phyloP scores from a whole-genome alignment of 2,888 invertebrate genomes.

The Eulithis prunata region DNA sequence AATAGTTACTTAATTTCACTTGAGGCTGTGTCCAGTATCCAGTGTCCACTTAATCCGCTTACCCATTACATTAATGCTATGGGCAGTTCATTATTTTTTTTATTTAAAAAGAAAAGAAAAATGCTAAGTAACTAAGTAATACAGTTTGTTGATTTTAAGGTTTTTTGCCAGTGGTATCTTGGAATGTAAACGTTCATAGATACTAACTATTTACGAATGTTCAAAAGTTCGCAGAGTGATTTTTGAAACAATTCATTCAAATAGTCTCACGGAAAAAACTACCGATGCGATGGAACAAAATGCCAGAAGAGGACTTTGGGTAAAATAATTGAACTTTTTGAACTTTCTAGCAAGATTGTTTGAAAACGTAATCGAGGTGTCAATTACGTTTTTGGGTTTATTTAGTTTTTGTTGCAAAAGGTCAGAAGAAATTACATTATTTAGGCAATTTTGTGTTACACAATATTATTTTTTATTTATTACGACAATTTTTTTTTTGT shows the following conservation, averaged over 20 bases:
- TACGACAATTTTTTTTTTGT: neutral
- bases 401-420: constrained; percentile 9
- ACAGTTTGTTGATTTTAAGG: too few species aligned
- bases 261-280: too few species aligned
- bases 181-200: too few species aligned
- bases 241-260: too few species aligned
- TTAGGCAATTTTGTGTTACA: constrained; percentile 20
- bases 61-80: constrained; percentile 17
- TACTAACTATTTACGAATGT: too few species aligned
- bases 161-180: too few species aligned
- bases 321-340: neutral
- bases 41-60: constrained; percentile 29
- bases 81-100: too few species aligned
- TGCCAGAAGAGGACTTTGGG: neutral
- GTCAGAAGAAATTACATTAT: constrained; percentile 19
- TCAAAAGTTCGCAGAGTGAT: too few species aligned
- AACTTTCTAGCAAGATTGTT: constrained; percentile 8
- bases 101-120: too few species aligned
- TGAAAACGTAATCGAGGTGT: neutral
- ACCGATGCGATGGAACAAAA: too few species aligned
- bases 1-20: constrained; percentile 32
- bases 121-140: too few species aligned
- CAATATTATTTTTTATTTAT: constrained; percentile 4
- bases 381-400: constrained; percentile 6
- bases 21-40: constrained; percentile 32